Evolutionary conservation across 2,113 vertebrate species (phyloP), one percentile per base, ranked within the genome.

Genomic region (Pagrus major): DNA sequence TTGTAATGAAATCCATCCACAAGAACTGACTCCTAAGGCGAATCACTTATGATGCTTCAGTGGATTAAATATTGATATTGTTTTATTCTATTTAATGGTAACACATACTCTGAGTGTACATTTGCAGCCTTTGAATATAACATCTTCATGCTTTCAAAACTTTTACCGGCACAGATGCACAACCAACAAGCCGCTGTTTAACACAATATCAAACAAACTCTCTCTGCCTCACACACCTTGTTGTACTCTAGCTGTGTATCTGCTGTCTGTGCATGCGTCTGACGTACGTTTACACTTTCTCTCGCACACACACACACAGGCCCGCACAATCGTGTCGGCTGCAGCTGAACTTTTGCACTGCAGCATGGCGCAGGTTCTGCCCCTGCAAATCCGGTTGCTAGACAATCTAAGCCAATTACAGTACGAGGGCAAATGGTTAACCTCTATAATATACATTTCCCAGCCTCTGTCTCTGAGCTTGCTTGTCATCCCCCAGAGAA

Each of bases 401-500:
- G 96, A 97, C 96, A 96, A 97, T 97, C 96, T 97, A 98, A 98
- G 97, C 96, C 96, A 98, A 99, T 98, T 98, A 98, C 96, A 96
- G 95, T 96, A 90, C 83, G 93, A 95, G 96, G 96, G 96, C 95
- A 95, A 93, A 94, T 90, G 92, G 93, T 94, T 95, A 94, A 95
- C 94, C 93, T 93, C 92, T 79, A 89, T 94, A 93, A 94, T 94
- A 94, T 94, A 93, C 93, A 93, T 95, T 95, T 95, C 94, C 93
- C 93, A 93, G 93, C 86, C 90, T 88, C 88, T 90, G 91, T 89
- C 90, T 88, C 85, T 84, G 87, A 85, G 90, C 89, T 91, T 67
- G 89, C 91, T 91, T 93, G 91, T 93, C 92, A 93, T 93, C 93
- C 93, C 93, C 89, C 54, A 63, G 91, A 91, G 95, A 96, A 95